Conservation (phyloP, 2,888 invertebrate genomes). For the Drosophila nr. medialis region DNA sequence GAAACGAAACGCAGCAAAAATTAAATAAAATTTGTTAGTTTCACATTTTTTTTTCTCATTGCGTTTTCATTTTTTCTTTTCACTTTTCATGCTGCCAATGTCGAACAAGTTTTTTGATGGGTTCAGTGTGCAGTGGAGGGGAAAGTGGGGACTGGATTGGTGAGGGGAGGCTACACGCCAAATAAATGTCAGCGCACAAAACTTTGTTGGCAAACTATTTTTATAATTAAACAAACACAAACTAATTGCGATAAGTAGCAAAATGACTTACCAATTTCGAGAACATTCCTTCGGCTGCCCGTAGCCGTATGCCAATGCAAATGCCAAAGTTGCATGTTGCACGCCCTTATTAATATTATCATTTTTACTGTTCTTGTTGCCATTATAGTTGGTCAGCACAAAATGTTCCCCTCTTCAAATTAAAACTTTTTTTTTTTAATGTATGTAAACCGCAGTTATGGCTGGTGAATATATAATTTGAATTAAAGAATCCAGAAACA, state of each 20-base stretch:
- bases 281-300: slow-evolving; percentile 20
- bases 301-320: slow-evolving; percentile 28
- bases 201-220: slow-evolving; percentile 73
- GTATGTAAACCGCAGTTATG: not conserved
- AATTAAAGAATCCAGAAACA: not conserved
- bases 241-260: slow-evolving; percentile 68
- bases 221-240: slow-evolving; percentile 72
- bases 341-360: not conserved
- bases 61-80: slow-evolving; percentile 36
- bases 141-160: not conserved
- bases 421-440: not conserved
- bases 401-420: not conserved
- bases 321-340: slow-evolving; percentile 26
- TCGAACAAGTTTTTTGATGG: slow-evolving; percentile 57
- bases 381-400: not conserved
- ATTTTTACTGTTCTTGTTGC: not conserved
- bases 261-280: slow-evolving; percentile 48
- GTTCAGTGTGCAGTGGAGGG: slow-evolving; percentile 3
- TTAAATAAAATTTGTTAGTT: slow-evolving; percentile 70
- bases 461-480: not conserved
- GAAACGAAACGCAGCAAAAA: slow-evolving; percentile 70
- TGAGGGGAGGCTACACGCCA: slow-evolving; percentile 43
- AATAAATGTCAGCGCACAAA: slow-evolving; percentile 72
- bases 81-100: slow-evolving; percentile 59
- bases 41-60: slow-evolving; percentile 33